Evolutionary conservation across 2,113 vertebrate genomes (phyloP).

Genomic region (Sarotherodon lohbergeri): DNA sequence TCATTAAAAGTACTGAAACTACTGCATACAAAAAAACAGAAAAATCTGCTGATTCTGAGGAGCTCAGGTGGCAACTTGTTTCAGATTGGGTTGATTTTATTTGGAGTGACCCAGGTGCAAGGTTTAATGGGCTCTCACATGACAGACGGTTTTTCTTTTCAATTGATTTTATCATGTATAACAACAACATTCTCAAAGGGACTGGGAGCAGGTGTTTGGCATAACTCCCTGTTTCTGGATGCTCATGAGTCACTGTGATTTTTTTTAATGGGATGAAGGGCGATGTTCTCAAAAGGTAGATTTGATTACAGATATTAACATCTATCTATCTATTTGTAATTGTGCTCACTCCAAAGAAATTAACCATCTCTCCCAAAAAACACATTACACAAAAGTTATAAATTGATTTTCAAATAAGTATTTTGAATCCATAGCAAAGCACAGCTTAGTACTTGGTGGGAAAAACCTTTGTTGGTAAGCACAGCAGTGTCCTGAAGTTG

Average conservation of each 20-base stretch:
- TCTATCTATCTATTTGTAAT: background rate
- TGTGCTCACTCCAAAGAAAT: background rate
- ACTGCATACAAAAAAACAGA: background rate
- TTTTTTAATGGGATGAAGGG: background rate
- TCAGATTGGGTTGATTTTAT: background rate
- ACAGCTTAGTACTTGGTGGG: background rate
- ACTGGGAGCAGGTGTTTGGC: background rate
- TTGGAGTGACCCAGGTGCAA: background rate
- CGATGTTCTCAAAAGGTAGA: background rate
- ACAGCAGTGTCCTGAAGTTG: background rate
- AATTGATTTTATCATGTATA: background rate
- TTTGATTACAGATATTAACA: background rate
- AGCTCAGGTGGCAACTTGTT: background rate
- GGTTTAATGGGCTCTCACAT: background rate
- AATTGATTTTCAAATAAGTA: background rate
- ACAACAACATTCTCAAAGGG: background rate
- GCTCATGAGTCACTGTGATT: background rate
- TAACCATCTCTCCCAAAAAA: background rate
- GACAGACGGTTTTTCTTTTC: background rate
- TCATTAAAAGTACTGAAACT: background rate
- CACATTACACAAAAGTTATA: background rate
- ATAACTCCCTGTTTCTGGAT: background rate
- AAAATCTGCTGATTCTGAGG: background rate
- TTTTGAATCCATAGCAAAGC: background rate
- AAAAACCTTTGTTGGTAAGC: background rate